A percentile compares a stretch with the other conserved stretches of the same genome.
Evolutionary conservation across 2,888 invertebrate species (phyloP).

Genomic region (Sarcophaga caerulescens): DNA sequence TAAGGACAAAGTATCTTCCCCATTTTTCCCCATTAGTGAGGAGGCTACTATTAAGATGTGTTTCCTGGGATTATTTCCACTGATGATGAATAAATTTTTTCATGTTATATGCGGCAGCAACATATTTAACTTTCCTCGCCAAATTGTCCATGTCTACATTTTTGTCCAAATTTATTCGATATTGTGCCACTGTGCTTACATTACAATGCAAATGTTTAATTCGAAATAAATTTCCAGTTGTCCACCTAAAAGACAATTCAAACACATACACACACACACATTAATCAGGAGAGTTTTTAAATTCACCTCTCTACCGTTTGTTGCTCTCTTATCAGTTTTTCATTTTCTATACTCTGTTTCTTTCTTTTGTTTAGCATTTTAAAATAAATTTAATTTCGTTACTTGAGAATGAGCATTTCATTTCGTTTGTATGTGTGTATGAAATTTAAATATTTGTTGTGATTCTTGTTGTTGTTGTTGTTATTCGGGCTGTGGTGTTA

Average conservation of each 20-base stretch:
- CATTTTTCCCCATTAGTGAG: too few relatives aligned
- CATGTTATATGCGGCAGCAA: too few relatives aligned
- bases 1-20: too few relatives aligned
- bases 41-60: too few relatives aligned
- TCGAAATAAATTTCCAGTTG: constrained; percentile 18
- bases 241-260: neutral
- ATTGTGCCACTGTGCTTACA: neutral
- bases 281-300: too few relatives aligned
- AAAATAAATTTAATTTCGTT: neutral
- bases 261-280: too few relatives aligned
- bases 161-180: neutral
- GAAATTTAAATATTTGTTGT: constrained; percentile 26
- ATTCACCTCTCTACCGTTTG: neutral
- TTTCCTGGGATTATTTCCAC: too few relatives aligned
- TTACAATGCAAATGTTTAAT: constrained; percentile 19
- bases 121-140: too few relatives aligned
- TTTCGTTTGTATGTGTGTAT: constrained; percentile 1
- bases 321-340: neutral
- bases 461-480: constrained; percentile 15
- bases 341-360: neutral
- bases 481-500: neutral
- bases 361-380: constrained; percentile 1
- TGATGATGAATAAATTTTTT: too few relatives aligned
- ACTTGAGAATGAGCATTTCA: neutral
- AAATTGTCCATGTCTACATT: neutral